Evolutionary conservation across 2,888 invertebrate species (phyloP), one percentile per base, ranked within the genome.

Genomic region (Rhingia rostrata): DNA sequence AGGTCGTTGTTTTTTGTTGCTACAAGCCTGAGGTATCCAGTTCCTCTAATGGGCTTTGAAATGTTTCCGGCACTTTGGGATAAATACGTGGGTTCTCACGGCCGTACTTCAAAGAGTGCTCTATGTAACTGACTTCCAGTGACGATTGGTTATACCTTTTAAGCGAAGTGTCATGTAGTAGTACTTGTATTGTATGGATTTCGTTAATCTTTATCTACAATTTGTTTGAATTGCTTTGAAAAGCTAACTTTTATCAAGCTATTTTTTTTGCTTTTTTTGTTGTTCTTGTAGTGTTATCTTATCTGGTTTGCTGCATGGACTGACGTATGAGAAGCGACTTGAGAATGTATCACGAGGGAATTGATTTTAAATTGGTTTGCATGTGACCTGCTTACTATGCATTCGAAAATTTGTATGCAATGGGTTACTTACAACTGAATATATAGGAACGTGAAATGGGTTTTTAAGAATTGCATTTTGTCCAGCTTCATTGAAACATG

Each of bases 121-220:
- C 41, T 41, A 32, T n/a, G 35, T 7, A 47, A 77, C 82, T 83
- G 61, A 4, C 39, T 49, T n/a, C 6, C 7, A 45, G 64, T 33
- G n/a, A 60, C 22, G 37, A 61, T 72, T 60, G 22, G 39, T 10
- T 60, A 64, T 43, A 81, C 60, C 39, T 79, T 79, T 74, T 74
- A 79, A 74, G 61, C 78, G 67, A 61, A 84, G 66, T 74, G 64
- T 60, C 58, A 22, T 66, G 63, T 79, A 60, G 41, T 51, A 51
- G 41, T 51, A 51, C 33, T 54, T 83, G 53, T 74, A 35, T 63
- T 10, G 41, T 41, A 51, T 69, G 73, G 83, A 79, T 83, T 79
- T 56, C 14, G 58, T 79, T 74, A 74, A 79, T 83, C 83, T 67
- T 69, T 83, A 79, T 83, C 79, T 69, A 58, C 58, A 63, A 56